Evolutionary conservation across 2,888 invertebrate genomes (phyloP), one percentile per base, ranked within the genome.

Genomic region (Boloria selene): DNA sequence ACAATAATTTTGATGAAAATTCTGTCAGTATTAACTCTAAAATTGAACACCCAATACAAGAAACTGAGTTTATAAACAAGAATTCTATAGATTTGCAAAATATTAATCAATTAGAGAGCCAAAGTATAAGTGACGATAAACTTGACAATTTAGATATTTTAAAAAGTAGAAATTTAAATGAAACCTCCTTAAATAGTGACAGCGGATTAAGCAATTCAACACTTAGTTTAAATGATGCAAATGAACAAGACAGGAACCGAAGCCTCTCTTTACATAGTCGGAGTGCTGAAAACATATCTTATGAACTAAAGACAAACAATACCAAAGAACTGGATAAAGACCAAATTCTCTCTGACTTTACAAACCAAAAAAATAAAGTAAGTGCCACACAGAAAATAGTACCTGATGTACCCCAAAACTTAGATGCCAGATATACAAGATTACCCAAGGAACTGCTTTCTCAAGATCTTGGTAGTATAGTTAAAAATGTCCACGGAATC

Each of bases 401-500:
- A 51, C 80, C 85, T 2, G 87, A 90, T n/a, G 76, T 68, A 2
- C 38, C 73, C 49, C 70, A 73, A 47, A 60, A 55, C 4, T 68
- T 71, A 56, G 87, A 90, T 55, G 70, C 68, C 0, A 77, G 79
- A 68, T 87, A 87, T 38, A 65, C 83, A 0, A 77, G 85, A 45
- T 73, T 89, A 75, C 87, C 88, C 0, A 91, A 90, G 75, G 92
- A 92, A 69, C 73, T 90, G 0, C 64, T 91, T 1, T 81, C 88
- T 0, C 91, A 88, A 80, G 92, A 92, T 51, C 73, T 92, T 0
- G 90, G 91, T 0, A 88, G 82, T 67, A 87, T 93, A 1, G 91
- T 92, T 1, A 92, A 92, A 73, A 93, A 92, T 77, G 92, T 92
- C 0, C 93, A 93, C 4, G 92, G 92, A 0, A 88, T 93, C 73